phyloP scores from a whole-genome alignment of 2,888 invertebrate species.

The Zaprionus lineosus region DNA sequence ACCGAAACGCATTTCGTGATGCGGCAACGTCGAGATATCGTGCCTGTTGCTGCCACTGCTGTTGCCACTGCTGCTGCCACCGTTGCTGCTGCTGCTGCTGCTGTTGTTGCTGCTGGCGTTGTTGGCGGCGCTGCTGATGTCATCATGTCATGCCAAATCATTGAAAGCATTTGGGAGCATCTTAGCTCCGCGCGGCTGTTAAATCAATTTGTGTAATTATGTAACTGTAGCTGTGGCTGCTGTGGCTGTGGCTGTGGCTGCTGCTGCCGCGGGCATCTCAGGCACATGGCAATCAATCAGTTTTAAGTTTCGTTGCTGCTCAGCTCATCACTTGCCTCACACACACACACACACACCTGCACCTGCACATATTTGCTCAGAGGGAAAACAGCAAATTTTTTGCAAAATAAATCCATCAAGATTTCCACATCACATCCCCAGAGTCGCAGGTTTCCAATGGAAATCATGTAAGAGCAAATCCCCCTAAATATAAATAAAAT shows the following conservation, averaged over 20 bases:
- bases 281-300: conserved; percentile 34
- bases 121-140: conserved; percentile 34
- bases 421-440: no score
- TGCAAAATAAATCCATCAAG: neutral
- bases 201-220: conserved; percentile 74
- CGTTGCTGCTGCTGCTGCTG: conserved; percentile 8
- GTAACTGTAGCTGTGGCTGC: conserved; percentile 73
- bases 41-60: conserved; percentile 23
- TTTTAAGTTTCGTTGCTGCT: conserved; percentile 18
- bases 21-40: conserved; percentile 38
- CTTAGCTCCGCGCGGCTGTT: conserved; percentile 56
- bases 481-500: no score
- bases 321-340: conserved; percentile 37
- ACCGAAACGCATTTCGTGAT: conserved; percentile 74
- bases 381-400: no score
- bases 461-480: no score
- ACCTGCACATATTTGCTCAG: neutral
- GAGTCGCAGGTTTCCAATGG: no score
- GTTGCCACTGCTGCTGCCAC: conserved; percentile 6
- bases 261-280: conserved; percentile 32
- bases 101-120: conserved; percentile 14
- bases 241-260: no score
- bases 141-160: conserved; percentile 33
- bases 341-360: conserved; percentile 7
- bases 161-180: conserved; percentile 58